Conservation (phyloP, 1,140 invertebrate genomes). For the Drosophila biarmipes region DNA sequence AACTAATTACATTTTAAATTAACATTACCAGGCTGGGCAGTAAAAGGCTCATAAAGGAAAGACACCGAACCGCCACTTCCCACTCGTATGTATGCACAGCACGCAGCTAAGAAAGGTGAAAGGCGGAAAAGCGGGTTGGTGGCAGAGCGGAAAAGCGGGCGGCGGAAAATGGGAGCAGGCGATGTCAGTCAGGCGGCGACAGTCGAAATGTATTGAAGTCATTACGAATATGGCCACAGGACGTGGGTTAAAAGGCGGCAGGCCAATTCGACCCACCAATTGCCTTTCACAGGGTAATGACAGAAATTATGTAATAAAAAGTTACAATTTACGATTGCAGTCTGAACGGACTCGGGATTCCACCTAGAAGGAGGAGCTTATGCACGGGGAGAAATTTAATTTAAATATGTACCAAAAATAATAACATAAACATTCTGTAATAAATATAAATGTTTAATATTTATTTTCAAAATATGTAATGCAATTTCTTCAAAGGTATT, state of each 20-base stretch:
- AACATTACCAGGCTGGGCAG: conserved; percentile 68
- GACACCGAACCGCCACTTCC: conserved; percentile 22
- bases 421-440: too few relatives aligned
- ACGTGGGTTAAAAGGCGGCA: conserved; percentile 60
- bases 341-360: conserved; percentile 12
- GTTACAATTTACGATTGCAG: conserved; percentile 82
- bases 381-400: conserved; percentile 1
- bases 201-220: conserved; percentile 82
- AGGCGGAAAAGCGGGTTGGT: conserved; percentile 14
- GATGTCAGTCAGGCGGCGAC: conserved; percentile 69
- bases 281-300: conserved; percentile 71
- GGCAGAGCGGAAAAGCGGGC: conserved; percentile 27
- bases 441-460: too few relatives aligned
- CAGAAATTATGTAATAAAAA: conserved; percentile 84
- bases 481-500: neutral
- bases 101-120: conserved; percentile 56
- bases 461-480: neutral
- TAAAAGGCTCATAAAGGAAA: conserved; percentile 72
- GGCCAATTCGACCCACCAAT: conserved; percentile 38
- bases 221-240: conserved; percentile 77
- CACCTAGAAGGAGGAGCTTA: conserved; percentile 1
- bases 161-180: conserved; percentile 37
- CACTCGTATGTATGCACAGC: conserved; percentile 67
- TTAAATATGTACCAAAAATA: too few relatives aligned
- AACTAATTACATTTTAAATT: conserved; percentile 83